Evolutionary conservation across 1,140 invertebrate genomes (phyloP).

Genomic region (Homalodisca vitripennis): DNA sequence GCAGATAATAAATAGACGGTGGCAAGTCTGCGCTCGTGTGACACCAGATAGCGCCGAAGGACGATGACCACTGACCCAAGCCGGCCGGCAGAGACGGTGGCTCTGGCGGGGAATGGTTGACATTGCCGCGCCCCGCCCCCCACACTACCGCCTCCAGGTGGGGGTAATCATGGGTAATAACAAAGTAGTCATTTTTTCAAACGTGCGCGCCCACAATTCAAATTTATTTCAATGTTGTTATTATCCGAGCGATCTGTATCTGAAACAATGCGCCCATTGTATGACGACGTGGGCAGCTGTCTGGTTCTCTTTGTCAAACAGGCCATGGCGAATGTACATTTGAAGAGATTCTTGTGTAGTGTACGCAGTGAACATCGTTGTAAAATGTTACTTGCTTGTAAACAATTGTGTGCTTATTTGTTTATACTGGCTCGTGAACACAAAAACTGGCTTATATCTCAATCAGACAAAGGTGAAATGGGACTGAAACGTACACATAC

Average conservation of each 20-base stretch:
- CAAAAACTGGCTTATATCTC: no score
- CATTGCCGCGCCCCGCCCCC: constrained; percentile 1
- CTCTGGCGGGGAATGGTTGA: constrained; percentile 3
- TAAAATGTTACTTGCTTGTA: no score
- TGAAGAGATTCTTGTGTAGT: no score
- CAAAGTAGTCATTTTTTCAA: constrained; percentile 7
- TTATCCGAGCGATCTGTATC: constrained; percentile 10
- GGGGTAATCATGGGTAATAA: constrained; percentile 15
- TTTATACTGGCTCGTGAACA: no score
- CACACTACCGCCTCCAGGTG: background rate
- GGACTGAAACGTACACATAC: no score
- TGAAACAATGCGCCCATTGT: constrained; percentile 23
- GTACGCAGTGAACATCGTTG: no score
- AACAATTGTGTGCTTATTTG: no score
- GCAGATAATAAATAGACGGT: no score
- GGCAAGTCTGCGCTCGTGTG: no score
- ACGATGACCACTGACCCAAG: background rate
- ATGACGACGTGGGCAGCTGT: background rate
- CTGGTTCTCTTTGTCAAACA: no score
- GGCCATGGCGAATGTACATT: background rate
- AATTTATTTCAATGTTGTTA: constrained; percentile 27
- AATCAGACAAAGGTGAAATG: no score
- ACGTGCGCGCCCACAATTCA: constrained; percentile 21
- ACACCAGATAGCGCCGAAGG: no score
- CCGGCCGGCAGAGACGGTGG: background rate